phyloP scores from a whole-genome alignment of 2,888 invertebrate species.

The Eupeodes latifasciatus region DNA sequence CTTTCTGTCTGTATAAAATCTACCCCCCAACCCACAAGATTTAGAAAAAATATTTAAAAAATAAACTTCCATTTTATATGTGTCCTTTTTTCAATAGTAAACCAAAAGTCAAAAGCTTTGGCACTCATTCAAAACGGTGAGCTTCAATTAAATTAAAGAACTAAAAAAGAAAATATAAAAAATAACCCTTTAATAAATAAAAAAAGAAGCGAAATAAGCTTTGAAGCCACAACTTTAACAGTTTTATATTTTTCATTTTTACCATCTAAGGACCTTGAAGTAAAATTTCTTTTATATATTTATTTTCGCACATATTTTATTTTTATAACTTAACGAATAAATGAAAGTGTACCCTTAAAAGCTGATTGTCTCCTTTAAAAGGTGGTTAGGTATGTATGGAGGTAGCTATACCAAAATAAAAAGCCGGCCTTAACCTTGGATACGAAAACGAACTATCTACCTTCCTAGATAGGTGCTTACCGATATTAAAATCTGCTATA shows the following conservation, averaged over 20 bases:
- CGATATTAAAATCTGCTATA: slow-evolving; percentile 2
- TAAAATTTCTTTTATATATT: not conserved
- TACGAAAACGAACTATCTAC: not conserved
- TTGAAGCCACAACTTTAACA: not conserved
- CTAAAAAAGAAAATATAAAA: not conserved
- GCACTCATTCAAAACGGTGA: not conserved
- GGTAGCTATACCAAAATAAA: slow-evolving; percentile 34
- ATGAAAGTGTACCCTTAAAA: slow-evolving; percentile 13
- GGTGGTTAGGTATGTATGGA: not conserved
- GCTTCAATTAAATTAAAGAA: not conserved
- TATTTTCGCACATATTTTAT: not conserved
- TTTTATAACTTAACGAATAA: not conserved
- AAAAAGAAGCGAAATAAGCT: not conserved
- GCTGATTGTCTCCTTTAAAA: slow-evolving; percentile 19
- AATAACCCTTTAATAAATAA: no score
- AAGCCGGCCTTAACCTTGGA: slow-evolving; percentile 74
- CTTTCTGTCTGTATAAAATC: no score
- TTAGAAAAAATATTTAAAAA: not conserved
- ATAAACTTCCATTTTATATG: not conserved
- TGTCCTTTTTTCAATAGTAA: not conserved
- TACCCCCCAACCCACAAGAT: no score
- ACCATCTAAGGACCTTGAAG: not conserved
- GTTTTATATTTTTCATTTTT: no score
- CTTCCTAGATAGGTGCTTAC: slow-evolving; percentile 24
- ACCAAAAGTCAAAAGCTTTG: not conserved